phyloP scores from a whole-genome alignment of 2,113 vertebrate species.

The Gnathonemus echidnorhynchus region DNA sequence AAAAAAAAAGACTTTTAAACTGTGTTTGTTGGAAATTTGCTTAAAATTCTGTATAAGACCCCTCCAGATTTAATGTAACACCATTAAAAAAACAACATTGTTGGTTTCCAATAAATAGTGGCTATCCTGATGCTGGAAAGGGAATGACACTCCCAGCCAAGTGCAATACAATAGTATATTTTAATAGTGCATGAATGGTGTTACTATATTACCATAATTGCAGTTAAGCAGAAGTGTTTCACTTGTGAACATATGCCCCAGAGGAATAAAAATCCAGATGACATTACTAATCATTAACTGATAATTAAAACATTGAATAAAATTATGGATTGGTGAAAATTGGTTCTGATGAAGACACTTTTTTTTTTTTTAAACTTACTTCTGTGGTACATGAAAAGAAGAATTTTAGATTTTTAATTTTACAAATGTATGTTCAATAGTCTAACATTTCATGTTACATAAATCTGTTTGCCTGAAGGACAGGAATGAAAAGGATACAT shows the following conservation, averaged over 20 bases:
- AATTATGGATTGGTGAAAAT: not conserved
- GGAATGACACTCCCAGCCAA: not conserved
- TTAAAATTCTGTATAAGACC: not conserved
- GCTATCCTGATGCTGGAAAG: not conserved
- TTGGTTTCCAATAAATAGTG: not conserved
- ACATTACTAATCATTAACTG: not conserved
- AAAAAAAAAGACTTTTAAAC: not conserved
- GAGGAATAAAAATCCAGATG: not conserved
- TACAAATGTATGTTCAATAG: not conserved
- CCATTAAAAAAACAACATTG: not conserved
- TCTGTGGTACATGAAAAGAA: not conserved
- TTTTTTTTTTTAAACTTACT: not conserved
- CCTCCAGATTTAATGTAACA: not conserved
- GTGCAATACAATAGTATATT: not conserved
- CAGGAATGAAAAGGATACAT: not conserved
- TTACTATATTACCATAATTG: not conserved
- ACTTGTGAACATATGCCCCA: not conserved
- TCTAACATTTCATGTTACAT: not conserved
- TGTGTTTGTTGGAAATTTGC: not conserved
- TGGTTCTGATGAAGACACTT: not conserved
- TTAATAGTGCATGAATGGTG: not conserved
- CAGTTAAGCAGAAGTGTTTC: not conserved
- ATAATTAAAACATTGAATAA: not conserved
- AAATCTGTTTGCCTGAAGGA: not conserved
- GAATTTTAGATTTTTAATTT: not conserved